These are phyloP conservation scores for Kuschelorhynchus macadamiae DNA, from an alignment of 2,888 invertebrate genomes.

Conservation along the genomic window DNA sequence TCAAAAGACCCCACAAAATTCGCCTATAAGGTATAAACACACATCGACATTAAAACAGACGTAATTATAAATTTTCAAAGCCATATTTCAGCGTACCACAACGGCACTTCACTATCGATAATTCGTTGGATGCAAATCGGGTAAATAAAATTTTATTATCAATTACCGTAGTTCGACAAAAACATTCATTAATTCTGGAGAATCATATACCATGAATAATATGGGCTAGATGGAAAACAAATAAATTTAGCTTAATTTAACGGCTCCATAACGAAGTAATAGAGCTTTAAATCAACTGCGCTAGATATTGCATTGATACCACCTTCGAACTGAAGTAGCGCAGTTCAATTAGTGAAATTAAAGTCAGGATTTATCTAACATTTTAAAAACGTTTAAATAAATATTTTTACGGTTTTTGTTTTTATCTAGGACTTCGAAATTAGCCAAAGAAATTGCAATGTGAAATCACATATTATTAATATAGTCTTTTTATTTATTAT, in stretches of 20 bases:
- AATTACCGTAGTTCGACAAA: slow-evolving; percentile 32
- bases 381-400: no score
- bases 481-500: no score
- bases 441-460: no score
- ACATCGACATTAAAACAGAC: no score
- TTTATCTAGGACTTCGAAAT: no score
- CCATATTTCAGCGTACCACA: slow-evolving; percentile 18
- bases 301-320: slow-evolving; percentile 47
- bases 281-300: slow-evolving; percentile 48
- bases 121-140: slow-evolving; percentile 14
- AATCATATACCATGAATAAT: slow-evolving; percentile 26
- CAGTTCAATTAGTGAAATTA: no score
- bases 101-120: slow-evolving; percentile 11
- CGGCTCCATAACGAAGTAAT: slow-evolving; percentile 37
- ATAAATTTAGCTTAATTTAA: slow-evolving; percentile 40
- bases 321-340: slow-evolving; percentile 47
- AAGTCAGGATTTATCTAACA: no score
- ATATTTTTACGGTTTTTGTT: no score
- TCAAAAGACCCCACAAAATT: no score
- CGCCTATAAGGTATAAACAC: no score
- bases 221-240: slow-evolving; percentile 35
- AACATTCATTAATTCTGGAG: slow-evolving; percentile 25
- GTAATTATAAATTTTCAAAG: slow-evolving; percentile 10
- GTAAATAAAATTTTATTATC: slow-evolving; percentile 38
- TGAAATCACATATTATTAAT: no score